Percentiles rank a stretch among this genome's conserved stretches.
phyloP scores from a whole-genome alignment of 2,888 invertebrate genomes.

The Xanthorhoe designata region DNA sequence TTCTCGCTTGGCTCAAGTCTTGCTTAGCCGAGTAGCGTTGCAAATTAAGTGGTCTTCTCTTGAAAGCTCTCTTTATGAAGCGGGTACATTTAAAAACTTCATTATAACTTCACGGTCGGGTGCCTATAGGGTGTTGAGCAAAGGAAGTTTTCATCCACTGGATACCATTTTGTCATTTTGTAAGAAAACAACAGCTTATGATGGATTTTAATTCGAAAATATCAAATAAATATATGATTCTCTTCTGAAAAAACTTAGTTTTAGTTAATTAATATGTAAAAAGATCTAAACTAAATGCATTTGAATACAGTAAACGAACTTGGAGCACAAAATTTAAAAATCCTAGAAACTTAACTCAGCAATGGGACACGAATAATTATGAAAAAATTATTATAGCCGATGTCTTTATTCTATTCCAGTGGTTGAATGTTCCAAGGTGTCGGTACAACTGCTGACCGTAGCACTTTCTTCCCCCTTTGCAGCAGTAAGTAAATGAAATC shows the following conservation, averaged over 20 bases:
- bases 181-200: no score
- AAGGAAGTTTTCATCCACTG: slow-evolving; percentile 17
- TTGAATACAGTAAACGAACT: background rate
- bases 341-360: no score
- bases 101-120: slow-evolving; percentile 65
- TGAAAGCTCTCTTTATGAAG: slow-evolving; percentile 62
- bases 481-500: slow-evolving; percentile 42
- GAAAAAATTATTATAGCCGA: background rate
- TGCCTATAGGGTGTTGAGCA: slow-evolving; percentile 45
- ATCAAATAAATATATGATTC: no score
- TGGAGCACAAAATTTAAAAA: background rate
- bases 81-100: slow-evolving; percentile 73
- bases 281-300: background rate
- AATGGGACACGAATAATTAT: background rate
- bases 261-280: background rate
- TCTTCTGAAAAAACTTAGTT: no score
- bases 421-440: slow-evolving; percentile 12
- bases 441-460: slow-evolving; percentile 42
- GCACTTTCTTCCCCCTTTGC: slow-evolving; percentile 43
- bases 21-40: slow-evolving; percentile 48
- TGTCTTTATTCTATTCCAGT: slow-evolving; percentile 4
- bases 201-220: no score
- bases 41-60: slow-evolving; percentile 69
- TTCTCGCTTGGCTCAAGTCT: slow-evolving; percentile 40
- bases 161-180: slow-evolving; percentile 9